Evolutionary conservation across 2,113 vertebrate genomes (phyloP).

Genomic region (Otolemur garnettii): DNA sequence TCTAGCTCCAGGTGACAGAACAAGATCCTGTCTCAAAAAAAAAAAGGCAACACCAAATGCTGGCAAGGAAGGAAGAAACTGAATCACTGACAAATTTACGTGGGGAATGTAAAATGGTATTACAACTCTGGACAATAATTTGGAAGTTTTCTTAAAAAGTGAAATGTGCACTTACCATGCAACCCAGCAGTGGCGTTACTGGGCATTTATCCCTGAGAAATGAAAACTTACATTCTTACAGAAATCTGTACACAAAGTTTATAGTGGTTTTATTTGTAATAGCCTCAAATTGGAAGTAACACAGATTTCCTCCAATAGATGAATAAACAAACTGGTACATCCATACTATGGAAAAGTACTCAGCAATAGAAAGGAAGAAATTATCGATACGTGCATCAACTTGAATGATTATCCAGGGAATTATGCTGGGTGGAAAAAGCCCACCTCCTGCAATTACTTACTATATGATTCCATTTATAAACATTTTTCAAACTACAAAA

Average conservation of each 20-base stretch:
- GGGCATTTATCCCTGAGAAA: neutral
- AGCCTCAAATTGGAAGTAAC: neutral
- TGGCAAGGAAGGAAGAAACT: neutral
- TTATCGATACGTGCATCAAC: neutral
- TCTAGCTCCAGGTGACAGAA: no score
- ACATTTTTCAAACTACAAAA: neutral
- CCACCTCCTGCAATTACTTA: neutral
- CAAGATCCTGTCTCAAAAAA: no score
- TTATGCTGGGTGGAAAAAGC: neutral
- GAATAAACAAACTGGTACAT: neutral
- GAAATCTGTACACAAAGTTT: neutral
- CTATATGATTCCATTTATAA: neutral
- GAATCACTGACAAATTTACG: neutral
- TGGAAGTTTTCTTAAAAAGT: neutral
- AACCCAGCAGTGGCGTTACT: neutral
- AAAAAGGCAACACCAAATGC: neutral
- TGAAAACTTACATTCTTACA: neutral
- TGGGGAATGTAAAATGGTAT: neutral
- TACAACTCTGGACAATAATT: neutral
- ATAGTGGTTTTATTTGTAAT: neutral
- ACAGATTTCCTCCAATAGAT: neutral
- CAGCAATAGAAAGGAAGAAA: neutral
- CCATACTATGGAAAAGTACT: no score
- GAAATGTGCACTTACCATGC: neutral
- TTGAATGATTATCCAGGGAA: neutral